Conservation (phyloP, 1,140 invertebrate genomes). For the Ephestia elutella region DNA sequence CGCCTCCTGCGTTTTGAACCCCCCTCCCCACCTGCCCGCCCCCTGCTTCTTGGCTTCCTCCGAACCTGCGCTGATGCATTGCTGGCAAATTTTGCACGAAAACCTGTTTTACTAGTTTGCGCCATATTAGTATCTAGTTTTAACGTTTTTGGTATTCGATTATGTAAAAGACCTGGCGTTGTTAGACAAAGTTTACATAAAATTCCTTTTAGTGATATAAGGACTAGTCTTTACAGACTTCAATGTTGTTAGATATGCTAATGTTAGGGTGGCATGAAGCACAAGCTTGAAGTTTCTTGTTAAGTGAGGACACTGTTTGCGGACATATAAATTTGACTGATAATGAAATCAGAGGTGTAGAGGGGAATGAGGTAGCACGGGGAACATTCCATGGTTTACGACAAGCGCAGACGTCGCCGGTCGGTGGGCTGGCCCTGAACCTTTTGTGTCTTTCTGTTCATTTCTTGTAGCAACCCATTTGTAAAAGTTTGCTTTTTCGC, state of each 20-base stretch:
- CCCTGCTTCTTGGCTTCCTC: constrained; percentile 42
- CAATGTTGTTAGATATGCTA: no score
- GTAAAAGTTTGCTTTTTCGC: neutral
- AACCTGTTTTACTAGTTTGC: constrained; percentile 53
- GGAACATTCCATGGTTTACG: constrained; percentile 35
- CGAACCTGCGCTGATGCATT: constrained; percentile 58
- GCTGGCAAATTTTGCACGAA: constrained; percentile 66
- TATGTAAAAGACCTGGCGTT: no score
- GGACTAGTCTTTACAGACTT: no score
- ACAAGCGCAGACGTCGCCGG: constrained; percentile 17
- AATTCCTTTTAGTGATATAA: no score
- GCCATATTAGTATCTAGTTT: neutral
- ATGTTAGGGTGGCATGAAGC: no score
- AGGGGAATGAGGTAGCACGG: constrained; percentile 16
- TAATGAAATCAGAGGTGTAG: constrained; percentile 17
- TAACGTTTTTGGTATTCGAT: no score
- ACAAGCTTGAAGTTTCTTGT: no score
- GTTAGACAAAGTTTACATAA: no score
- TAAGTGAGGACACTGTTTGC: no score
- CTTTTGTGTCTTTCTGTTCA: constrained; percentile 14
- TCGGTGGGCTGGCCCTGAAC: constrained; percentile 15
- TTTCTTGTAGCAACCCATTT: neutral
- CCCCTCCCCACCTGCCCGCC: constrained; percentile 39
- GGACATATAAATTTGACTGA: constrained; percentile 20
- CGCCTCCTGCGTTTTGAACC: constrained; percentile 62